phyloP scores from a whole-genome alignment of 2,797 vertebrate species.

The Glyptemys insculpta region DNA sequence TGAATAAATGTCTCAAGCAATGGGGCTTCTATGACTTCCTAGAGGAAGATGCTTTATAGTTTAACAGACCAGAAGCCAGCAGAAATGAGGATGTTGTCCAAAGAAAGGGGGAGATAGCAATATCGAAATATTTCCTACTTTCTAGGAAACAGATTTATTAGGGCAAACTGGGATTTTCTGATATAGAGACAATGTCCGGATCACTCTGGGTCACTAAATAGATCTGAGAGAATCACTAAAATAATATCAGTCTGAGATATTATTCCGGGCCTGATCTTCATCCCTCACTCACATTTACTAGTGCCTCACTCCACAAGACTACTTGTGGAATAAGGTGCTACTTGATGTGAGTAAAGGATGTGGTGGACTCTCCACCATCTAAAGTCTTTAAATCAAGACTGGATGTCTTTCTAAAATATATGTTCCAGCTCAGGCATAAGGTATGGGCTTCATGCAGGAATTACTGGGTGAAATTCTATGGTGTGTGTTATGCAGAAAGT shows the following conservation, averaged over 20 bases:
- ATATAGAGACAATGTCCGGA: not conserved
- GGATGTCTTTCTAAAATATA: not conserved
- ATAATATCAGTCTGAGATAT: too few species aligned
- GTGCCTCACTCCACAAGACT: not conserved
- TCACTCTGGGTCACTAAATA: not conserved
- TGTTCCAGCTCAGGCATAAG: too few species aligned
- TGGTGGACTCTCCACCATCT: not conserved
- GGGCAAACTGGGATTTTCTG: not conserved
- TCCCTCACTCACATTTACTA: not conserved
- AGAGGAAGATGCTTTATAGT: not conserved
- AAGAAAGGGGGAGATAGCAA: not conserved
- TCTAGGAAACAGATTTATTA: slow-evolving; percentile 15
- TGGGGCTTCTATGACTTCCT: slow-evolving; percentile 5
- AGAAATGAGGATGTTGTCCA: not conserved
- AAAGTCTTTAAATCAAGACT: not conserved
- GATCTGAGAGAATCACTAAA: not conserved
- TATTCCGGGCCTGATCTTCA: too few species aligned
- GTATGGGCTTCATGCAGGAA: not conserved
- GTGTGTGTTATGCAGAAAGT: not conserved
- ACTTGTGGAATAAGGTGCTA: not conserved
- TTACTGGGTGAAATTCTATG: not conserved
- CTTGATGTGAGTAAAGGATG: too few species aligned
- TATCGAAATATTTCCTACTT: not conserved
- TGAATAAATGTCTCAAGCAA: not conserved
- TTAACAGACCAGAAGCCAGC: slow-evolving; percentile 16